Base-by-base conservation (phyloP, 1,140 invertebrate genomes). In the Drosophila sturtevanti region DNA sequence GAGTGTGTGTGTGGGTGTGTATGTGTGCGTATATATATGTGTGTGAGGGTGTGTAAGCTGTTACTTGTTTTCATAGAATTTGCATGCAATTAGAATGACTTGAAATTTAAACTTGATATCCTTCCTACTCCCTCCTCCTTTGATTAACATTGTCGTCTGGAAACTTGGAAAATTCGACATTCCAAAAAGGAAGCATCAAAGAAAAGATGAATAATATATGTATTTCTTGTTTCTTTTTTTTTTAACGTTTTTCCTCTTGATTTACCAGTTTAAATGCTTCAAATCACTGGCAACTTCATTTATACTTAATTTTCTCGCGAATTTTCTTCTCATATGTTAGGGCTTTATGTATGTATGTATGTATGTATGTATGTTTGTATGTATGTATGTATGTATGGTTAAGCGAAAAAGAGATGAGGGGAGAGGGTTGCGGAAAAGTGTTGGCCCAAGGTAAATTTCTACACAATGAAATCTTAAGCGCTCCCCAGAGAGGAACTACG, bases 391-490 rank as follows among this genome's bases (percentile, higher is more conserved):
- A n/a, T n/a, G n/a, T n/a, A n/a, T n/a, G n/a, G n/a, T n/a, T n/a
- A n/a, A n/a, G n/a, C n/a, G 12, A 14, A 14, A 6, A 10, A n/a
- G 10, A 16, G 5, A n/a, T 58, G 34, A 2, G 3, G 3, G 12
- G 6, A 10, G 34, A 4, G 24, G 22, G 18, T 31, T 31, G 27
- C 21, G 12, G 5, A 54, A 69, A 70, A 58, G 75, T 65, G 70
- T 72, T 79, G 79, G 41, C 41, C 41, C 41, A 48, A 48, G 41
- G 82, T 86, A 86, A 86, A 86, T 86, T 31, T 86, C 41, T 79
- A 82, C 82, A 86, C 82, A 86, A 87, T 86, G 82, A 86, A 86
- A 87, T 89, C 82, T 87, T 89, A 87, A 87, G 82, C 86, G 79
- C 71, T 87, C 82, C 84, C 82, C 61, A 63, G 84, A 44, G 31